A percentile compares a stretch with the other conserved stretches of the same genome.
Evolutionary conservation across 1,140 invertebrate species (phyloP).

Genomic region (Trichoplusia ni): DNA sequence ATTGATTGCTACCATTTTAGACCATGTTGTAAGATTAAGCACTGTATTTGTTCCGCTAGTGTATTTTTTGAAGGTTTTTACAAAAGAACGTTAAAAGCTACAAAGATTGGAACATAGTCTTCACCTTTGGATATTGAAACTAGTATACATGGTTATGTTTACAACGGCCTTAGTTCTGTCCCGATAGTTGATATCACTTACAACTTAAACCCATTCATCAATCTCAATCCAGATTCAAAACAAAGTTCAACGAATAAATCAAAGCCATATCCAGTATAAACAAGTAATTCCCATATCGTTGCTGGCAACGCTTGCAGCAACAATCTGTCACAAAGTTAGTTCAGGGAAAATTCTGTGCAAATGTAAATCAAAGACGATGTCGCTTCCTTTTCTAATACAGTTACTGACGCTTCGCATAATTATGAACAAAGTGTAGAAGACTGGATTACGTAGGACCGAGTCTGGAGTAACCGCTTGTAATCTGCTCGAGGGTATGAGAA

Average conservation of each 20-base stretch:
- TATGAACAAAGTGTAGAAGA: slow-evolving; percentile 13
- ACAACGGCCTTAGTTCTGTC: too few species aligned
- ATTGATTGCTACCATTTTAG: too few species aligned
- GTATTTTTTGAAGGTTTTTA: too few species aligned
- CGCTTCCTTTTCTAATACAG: slow-evolving; percentile 24
- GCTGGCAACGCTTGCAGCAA: slow-evolving; percentile 7
- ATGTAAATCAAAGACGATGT: slow-evolving; percentile 32
- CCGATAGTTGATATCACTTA: too few species aligned
- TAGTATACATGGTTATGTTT: too few species aligned
- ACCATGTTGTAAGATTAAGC: too few species aligned
- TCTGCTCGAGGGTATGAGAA: not conserved
- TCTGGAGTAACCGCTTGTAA: slow-evolving; percentile 14
- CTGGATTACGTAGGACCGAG: slow-evolving; percentile 15
- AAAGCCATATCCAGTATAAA: not conserved
- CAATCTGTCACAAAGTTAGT: slow-evolving; percentile 31
- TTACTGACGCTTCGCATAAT: slow-evolving; percentile 16
- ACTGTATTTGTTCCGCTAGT: too few species aligned
- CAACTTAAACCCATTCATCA: too few species aligned
- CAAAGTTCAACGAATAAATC: not conserved
- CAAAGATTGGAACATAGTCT: too few species aligned
- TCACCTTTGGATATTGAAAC: too few species aligned
- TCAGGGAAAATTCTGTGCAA: slow-evolving; percentile 25
- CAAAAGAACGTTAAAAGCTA: too few species aligned
- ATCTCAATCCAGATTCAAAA: too few species aligned
- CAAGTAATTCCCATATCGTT: not conserved